phyloP scores from a whole-genome alignment of 2,797 vertebrate species.

The Sebastiscus tertius region DNA sequence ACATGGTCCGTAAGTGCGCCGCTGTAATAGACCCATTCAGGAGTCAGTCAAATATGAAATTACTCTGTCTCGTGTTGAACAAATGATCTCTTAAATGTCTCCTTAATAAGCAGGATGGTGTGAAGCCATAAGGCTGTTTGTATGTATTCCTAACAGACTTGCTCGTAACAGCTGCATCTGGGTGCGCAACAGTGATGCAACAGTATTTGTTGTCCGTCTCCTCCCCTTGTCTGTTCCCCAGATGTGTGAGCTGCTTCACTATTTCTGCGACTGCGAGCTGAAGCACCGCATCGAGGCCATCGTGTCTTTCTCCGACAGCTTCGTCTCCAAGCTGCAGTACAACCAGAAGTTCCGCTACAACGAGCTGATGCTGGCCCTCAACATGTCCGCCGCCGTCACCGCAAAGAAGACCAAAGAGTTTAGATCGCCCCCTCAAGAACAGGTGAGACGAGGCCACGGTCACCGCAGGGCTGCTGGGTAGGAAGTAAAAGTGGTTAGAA shows the following conservation, averaged over 20 bases:
- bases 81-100: constrained; percentile 40
- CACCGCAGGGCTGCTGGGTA: background rate
- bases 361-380: constrained; percentile 97
- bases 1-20: constrained; percentile 33
- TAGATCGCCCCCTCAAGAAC: constrained; percentile 97
- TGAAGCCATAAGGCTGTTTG: constrained; percentile 14
- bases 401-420: constrained; percentile 98
- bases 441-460: constrained; percentile 80
- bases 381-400: constrained; percentile 98
- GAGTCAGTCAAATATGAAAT: constrained; percentile 65
- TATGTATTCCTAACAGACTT: constrained; percentile 4
- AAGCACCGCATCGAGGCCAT: constrained; percentile 98
- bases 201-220: background rate
- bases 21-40: constrained; percentile 52
- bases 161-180: background rate
- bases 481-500: background rate
- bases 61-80: constrained; percentile 10
- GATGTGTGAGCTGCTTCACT: constrained; percentile 99
- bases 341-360: constrained; percentile 99
- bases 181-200: background rate
- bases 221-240: constrained; percentile 62
- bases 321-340: constrained; percentile 94
- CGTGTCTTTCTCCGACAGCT: constrained; percentile 95
- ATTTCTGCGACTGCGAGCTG: constrained; percentile 98
- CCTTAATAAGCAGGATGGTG: constrained; percentile 36